Conservation (phyloP, 1,140 invertebrate species). For the Glossosoma conforme region DNA sequence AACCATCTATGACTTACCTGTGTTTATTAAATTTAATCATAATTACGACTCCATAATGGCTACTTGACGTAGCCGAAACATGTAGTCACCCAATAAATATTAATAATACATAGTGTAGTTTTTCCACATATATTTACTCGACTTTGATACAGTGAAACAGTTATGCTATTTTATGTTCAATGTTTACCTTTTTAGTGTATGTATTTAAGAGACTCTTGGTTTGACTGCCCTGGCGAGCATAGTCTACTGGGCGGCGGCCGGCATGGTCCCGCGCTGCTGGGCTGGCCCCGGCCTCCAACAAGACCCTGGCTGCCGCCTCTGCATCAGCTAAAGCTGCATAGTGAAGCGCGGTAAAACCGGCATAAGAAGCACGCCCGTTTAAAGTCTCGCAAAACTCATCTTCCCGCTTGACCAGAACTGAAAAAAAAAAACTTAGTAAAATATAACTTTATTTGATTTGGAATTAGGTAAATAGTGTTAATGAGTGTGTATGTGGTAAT, state of each 20-base stretch:
- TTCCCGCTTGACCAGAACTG: slow-evolving; percentile 65
- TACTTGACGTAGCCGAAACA: no score
- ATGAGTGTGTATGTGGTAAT: no score
- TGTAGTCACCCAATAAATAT: no score
- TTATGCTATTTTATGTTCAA: no score
- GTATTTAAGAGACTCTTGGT: slow-evolving; percentile 25
- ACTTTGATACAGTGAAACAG: no score
- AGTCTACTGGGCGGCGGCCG: slow-evolving; percentile 73
- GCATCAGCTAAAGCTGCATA: slow-evolving; percentile 81
- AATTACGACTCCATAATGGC: no score
- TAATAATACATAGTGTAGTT: no score
- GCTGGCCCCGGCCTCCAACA: slow-evolving; percentile 66
- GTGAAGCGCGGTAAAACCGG: slow-evolving; percentile 84
- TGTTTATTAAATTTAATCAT: no score
- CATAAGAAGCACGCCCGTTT: slow-evolving; percentile 70
- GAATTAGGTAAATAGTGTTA: not conserved
- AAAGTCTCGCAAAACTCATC: slow-evolving; percentile 75
- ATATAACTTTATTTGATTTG: not conserved
- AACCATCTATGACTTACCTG: no score
- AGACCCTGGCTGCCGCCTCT: slow-evolving; percentile 51
- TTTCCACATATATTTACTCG: no score
- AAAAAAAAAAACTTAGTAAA: slow-evolving; percentile 32
- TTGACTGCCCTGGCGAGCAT: slow-evolving; percentile 56
- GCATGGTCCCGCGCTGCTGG: slow-evolving; percentile 71
- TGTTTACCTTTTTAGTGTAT: slow-evolving; percentile 25